Evolutionary conservation across 2,888 invertebrate genomes (phyloP).

Genomic region (Arctia plantaginis): DNA sequence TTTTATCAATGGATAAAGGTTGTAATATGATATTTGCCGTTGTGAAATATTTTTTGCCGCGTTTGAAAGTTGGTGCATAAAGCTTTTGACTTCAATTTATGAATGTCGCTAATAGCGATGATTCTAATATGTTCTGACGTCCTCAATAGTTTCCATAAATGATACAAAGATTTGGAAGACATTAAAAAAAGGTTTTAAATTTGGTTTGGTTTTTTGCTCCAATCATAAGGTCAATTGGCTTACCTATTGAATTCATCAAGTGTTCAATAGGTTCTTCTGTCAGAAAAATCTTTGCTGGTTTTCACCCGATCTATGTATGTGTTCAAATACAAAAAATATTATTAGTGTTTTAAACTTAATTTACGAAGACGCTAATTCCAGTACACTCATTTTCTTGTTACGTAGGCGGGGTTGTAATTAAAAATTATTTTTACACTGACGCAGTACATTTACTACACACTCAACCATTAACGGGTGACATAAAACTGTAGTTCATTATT

Average conservation of each 20-base stretch:
- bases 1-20: conserved; percentile 31
- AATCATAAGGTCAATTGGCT: not conserved
- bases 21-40: conserved; percentile 43
- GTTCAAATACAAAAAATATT: not conserved
- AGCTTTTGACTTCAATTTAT: not conserved
- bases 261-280: not conserved
- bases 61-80: not conserved
- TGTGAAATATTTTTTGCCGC: not conserved
- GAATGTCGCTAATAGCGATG: not conserved
- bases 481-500: conserved; percentile 64
- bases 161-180: not conserved
- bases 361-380: not conserved
- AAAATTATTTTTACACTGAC: conserved; percentile 44
- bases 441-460: conserved; percentile 53
- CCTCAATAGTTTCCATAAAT: not conserved
- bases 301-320: not conserved
- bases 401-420: conserved; percentile 26
- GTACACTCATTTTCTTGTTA: not conserved
- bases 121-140: not conserved
- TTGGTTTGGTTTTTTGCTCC: not conserved
- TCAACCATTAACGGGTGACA: conserved; percentile 54
- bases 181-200: not conserved
- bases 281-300: not conserved
- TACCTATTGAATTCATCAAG: not conserved
- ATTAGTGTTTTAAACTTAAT: not conserved